A percentile compares a stretch with the other conserved stretches of the same genome.
These are phyloP conservation scores for Meloidogyne floridensis DNA, from an alignment of 1,140 invertebrate species.

Conservation along the genomic window DNA sequence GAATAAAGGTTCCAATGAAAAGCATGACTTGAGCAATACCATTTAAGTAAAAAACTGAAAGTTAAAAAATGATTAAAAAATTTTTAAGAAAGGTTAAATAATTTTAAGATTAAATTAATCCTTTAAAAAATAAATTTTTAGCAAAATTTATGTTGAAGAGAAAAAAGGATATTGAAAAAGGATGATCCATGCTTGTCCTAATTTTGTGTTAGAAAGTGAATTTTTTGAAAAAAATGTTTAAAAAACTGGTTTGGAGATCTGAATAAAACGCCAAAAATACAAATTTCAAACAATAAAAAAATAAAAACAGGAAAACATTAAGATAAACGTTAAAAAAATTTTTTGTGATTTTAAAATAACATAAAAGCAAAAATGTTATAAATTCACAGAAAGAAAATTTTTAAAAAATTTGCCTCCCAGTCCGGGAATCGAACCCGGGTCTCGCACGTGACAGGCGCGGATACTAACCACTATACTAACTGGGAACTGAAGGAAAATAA, in stretches of 20 bases:
- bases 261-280: neutral
- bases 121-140: neutral
- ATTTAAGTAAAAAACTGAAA: slow-evolving; percentile 3
- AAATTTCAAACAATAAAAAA: neutral
- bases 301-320: slow-evolving; percentile 8
- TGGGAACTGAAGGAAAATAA: slow-evolving; percentile 58
- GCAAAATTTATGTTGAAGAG: neutral
- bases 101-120: neutral
- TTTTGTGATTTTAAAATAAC: neutral
- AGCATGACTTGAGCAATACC: slow-evolving; percentile 15
- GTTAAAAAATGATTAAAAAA: neutral
- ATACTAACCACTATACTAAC: slow-evolving; percentile 71
- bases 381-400: neutral
- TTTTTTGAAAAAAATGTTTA: neutral
- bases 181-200: neutral
- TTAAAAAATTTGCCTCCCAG: slow-evolving; percentile 61
- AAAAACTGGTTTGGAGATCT: neutral
- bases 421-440: slow-evolving; percentile 71
- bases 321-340: neutral
- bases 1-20: slow-evolving; percentile 52
- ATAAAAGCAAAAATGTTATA: neutral
- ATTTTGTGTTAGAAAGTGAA: neutral
- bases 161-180: slow-evolving; percentile 6
- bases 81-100: neutral
- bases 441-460: slow-evolving; percentile 71